Percentiles rank a stretch among this genome's conserved stretches.
Conservation (phyloP, 2,797 vertebrate genomes). For the Notoglanidium macrostoma region DNA sequence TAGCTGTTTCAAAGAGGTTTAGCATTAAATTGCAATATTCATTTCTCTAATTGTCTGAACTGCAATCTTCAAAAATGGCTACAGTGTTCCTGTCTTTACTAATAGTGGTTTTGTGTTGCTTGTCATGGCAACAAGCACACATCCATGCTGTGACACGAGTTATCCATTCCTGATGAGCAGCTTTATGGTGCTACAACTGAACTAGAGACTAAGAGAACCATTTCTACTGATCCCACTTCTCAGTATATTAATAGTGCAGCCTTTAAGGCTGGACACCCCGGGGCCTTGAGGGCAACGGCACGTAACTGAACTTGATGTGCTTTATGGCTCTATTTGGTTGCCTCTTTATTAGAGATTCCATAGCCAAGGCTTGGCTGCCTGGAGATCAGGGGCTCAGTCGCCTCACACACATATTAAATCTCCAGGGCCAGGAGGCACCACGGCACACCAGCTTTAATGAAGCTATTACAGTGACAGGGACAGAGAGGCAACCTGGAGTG, state of each 20-base stretch:
- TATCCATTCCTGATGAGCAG: conserved; percentile 1
- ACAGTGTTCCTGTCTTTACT: too few relatives aligned
- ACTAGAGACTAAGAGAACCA: neutral
- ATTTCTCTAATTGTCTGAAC: neutral
- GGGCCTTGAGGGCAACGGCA: neutral
- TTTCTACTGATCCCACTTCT: neutral
- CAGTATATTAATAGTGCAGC: neutral
- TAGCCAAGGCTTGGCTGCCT: conserved; percentile 63
- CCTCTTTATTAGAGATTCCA: conserved; percentile 73
- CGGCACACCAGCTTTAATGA: conserved; percentile 65
- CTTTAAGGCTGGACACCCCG: neutral
- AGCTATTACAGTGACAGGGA: conserved; percentile 63
- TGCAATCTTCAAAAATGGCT: neutral
- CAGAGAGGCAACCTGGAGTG: conserved; percentile 44
- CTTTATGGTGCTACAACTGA: neutral
- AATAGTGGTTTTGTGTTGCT: too few relatives aligned
- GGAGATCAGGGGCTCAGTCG: conserved; percentile 60
- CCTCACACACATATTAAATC: conserved; percentile 69
- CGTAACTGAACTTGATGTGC: neutral
- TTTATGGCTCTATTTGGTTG: conserved; percentile 62
- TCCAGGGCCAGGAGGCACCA: conserved; percentile 64
- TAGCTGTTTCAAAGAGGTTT: neutral
- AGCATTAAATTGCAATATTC: neutral
- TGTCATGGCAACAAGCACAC: neutral
- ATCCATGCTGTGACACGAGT: neutral